These are phyloP conservation scores for Oligia strigilis DNA, from an alignment of 2,888 invertebrate species.

Conservation along the genomic window DNA sequence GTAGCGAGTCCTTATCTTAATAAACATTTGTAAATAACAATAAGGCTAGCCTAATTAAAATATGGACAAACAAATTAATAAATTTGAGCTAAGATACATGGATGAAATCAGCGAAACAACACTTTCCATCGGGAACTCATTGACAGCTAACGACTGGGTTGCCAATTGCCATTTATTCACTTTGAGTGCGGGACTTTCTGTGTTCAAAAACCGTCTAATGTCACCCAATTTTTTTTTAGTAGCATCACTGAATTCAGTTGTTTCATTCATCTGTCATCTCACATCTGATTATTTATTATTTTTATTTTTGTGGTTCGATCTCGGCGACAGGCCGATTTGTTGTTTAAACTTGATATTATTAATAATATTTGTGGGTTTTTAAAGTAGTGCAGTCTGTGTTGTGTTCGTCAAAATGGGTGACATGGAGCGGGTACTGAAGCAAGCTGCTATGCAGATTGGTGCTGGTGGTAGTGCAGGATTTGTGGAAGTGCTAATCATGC, in stretches of 20 bases:
- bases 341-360: neutral
- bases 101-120: conserved; percentile 66
- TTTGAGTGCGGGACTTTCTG: neutral
- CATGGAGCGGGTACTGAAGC: conserved; percentile 89
- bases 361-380: neutral
- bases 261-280: conserved; percentile 38
- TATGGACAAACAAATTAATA: conserved; percentile 55
- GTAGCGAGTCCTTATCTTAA: conserved; percentile 37
- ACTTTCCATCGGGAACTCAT: conserved; percentile 56
- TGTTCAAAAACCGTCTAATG: conserved; percentile 61
- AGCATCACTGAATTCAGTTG: conserved; percentile 16
- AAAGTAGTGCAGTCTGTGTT: conserved; percentile 8
- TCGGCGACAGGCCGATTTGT: conserved; percentile 6
- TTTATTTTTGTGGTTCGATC: conserved; percentile 46
- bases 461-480: conserved; percentile 98
- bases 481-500: conserved; percentile 98
- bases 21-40: conserved; percentile 60
- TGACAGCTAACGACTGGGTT: conserved; percentile 60
- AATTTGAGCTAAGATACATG: conserved; percentile 54
- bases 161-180: conserved; percentile 30
- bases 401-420: conserved; percentile 79
- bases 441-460: conserved; percentile 95
- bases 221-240: conserved; percentile 36
- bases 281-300: conserved; percentile 43
- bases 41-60: conserved; percentile 50